Evolutionary conservation across 2,888 invertebrate genomes (phyloP).

Genomic region (Trichopoda pennipes): DNA sequence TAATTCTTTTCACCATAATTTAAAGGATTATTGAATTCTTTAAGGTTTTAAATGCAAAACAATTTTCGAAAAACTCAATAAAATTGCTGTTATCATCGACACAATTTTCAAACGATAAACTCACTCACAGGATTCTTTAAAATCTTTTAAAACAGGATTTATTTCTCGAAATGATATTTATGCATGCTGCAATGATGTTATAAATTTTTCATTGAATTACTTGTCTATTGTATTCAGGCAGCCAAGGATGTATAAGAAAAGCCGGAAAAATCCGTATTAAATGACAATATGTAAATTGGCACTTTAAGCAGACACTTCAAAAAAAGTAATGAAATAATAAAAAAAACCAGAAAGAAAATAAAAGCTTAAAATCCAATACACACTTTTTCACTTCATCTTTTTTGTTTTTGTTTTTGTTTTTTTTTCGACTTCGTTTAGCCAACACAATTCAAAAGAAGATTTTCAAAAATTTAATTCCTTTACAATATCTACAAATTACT

Average conservation of each 20-base stretch:
- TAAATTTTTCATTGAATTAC: conserved; percentile 36
- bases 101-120: no score
- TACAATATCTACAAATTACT: conserved; percentile 66
- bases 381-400: conserved; percentile 42
- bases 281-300: conserved; percentile 64
- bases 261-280: conserved; percentile 35
- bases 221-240: conserved; percentile 51
- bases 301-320: conserved; percentile 49
- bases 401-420: conserved; percentile 20
- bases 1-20: no score
- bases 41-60: no score
- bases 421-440: conserved; percentile 8
- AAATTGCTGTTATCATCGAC: no score
- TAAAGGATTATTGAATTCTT: no score
- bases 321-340: conserved; percentile 12
- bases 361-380: conserved; percentile 63
- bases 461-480: conserved; percentile 62
- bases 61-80: no score
- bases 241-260: conserved; percentile 52
- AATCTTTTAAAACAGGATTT: conserved; percentile 9
- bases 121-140: not conserved
- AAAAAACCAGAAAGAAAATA: not conserved
- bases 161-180: not conserved
- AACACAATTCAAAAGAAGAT: conserved; percentile 55
- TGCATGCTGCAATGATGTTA: not conserved